A percentile compares a stretch with the other conserved stretches of the same genome.
Evolutionary conservation across 2,113 vertebrate species (phyloP).

Genomic region (Dryoscopus gambensis): DNA sequence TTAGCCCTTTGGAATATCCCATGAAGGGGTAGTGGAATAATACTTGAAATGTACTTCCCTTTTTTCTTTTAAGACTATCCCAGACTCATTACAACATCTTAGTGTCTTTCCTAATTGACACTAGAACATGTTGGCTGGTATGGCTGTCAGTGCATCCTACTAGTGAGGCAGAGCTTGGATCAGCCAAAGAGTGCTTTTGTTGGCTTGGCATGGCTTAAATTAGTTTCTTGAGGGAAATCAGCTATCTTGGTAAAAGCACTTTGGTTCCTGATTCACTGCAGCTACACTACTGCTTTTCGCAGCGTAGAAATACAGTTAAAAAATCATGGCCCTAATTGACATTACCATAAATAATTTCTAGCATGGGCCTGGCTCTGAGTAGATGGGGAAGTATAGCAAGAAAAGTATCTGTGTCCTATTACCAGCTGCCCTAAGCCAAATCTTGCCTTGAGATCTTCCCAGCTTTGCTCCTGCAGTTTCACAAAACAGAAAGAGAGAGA

Average conservation of each 20-base stretch:
- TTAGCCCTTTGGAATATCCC: background rate
- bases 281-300: conserved; percentile 23
- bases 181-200: conserved; percentile 54
- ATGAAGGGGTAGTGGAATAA: background rate
- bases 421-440: background rate
- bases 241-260: conserved; percentile 62
- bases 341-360: conserved; percentile 64
- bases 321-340: conserved; percentile 64
- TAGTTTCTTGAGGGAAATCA: conserved; percentile 64
- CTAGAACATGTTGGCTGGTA: conserved; percentile 1
- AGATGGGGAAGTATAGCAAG: conserved; percentile 14
- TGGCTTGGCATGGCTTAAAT: conserved; percentile 50
- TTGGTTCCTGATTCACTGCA: conserved; percentile 42
- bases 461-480: background rate
- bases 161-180: conserved; percentile 22
- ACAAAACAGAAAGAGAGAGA: background rate
- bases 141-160: conserved; percentile 5
- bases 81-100: background rate
- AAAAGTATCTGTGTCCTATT: conserved; percentile 10
- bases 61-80: background rate
- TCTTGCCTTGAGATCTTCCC: background rate
- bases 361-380: conserved; percentile 36
- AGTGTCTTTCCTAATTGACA: conserved; percentile 14
- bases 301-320: conserved; percentile 58
- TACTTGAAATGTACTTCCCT: background rate